Base-by-base conservation (phyloP, 1,140 invertebrate species). In the Asobara japonica region DNA sequence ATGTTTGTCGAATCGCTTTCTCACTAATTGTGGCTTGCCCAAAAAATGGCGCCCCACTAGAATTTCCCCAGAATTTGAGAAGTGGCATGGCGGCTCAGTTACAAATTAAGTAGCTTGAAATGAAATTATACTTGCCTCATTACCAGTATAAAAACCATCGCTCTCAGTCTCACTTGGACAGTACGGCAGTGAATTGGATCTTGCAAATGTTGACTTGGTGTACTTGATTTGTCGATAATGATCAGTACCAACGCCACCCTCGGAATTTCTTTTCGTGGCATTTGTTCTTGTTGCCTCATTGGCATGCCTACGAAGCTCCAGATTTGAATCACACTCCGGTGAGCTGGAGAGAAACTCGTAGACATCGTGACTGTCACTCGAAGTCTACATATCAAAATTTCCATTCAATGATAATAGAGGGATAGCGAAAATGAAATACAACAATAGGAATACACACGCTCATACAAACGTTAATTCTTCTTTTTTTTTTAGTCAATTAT, bases 81-180 rank as follows among this genome's bases (percentile, higher is more conserved):
- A n/a, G n/a, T n/a, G n/a, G n/a, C n/a, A n/a, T n/a, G n/a, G n/a
- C n/a, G n/a, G n/a, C n/a, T n/a, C n/a, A n/a, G n/a, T n/a, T n/a
- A n/a, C n/a, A n/a, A n/a, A n/a, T n/a, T n/a, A n/a, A n/a, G n/a
- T n/a, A 65, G 36, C 51, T 51, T 60, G 18, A 31, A 69, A n/a
- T n/a, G 36, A n/a, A 20, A 60, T 13, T 30, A 45, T 45, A 69
- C 56, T 66, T 77, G 88, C 87, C 83, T 88, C 84, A 72, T 88
- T 85, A 65, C 82, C 83, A 66, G 82, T 81, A 79, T 93, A 93
- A 82, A 93, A 94, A 77, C 92, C 92, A 80, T 94, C 94, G 65
- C 91, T 92, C 83, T 95, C 94, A 10, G 93, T 93, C 81, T 95
- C 94, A 78, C 93, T 94, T 69, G 92, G 91, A 82, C 92, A 94